Base-by-base conservation (phyloP, 1,140 invertebrate species). In the Aphaenogaster ashmeadi region DNA sequence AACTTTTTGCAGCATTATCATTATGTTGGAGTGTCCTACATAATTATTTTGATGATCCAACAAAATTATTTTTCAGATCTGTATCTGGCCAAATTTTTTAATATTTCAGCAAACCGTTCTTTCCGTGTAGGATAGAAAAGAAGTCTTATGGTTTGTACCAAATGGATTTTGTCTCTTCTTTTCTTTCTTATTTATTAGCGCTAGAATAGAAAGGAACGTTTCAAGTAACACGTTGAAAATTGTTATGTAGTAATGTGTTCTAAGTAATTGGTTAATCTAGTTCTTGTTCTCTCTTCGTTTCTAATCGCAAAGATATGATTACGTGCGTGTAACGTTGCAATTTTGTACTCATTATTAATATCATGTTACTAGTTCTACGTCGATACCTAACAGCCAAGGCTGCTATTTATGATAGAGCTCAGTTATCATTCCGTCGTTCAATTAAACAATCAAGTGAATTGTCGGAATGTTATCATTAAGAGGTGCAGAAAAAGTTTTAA, bases 291-390 rank as follows among this genome's bases (percentile, higher is more conserved):
- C 41, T 27, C 21, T 50, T 47, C 21, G 47, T 8, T 13, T 50
- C 66, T 13, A 47, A 33, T 62, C n/a, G 27, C 44, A 79, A 41
- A 79, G 41, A 64, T 66, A 27, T 64, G 75, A 78, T 64, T 64
- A 79, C 6, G 38, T 21, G 27, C 15, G 18, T 50, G 18, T 47
- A 47, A 79, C 15, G 18, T 75, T 50, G 75, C 41, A 47, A 79
- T 18, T 36, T 64, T 33, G 44, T 27, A 47, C 56, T 78, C 7
- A 60, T 58, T 69, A 69, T 27, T 74, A 77, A 77, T 77, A 44
- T 44, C 56, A 8, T n/a, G 27, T 77, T 60, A 33, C 41, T 62
- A 33, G 18, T 58, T 44, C 21, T 47, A 44, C 1, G 3, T 13
- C 56, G 21, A 33, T 11, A 33, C 15, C 1, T 18, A n/a, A 77